Evolutionary conservation across 2,888 invertebrate species (phyloP).

Genomic region (Mythimna vitellina): DNA sequence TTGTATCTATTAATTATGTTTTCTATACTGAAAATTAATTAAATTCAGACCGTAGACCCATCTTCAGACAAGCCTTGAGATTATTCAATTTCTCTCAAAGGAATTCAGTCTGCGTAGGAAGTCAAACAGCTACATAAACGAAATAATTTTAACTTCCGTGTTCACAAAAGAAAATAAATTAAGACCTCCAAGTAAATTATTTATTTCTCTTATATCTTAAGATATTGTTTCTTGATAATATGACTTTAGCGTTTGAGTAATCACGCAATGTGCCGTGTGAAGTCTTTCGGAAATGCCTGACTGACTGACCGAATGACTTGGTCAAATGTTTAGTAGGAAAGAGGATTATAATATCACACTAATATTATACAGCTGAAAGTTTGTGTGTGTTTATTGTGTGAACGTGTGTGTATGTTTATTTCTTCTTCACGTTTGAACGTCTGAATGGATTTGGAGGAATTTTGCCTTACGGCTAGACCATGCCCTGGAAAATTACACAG

Average conservation of each 20-base stretch:
- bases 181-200: constrained; percentile 13
- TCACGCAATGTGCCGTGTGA: constrained; percentile 61
- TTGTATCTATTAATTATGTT: neutral
- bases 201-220: constrained; percentile 3
- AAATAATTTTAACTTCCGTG: constrained; percentile 10
- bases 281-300: constrained; percentile 32
- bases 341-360: constrained; percentile 4
- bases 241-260: constrained; percentile 45
- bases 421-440: too few relatives aligned
- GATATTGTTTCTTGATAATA: constrained; percentile 28
- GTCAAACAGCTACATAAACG: constrained; percentile 7
- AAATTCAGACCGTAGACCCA: neutral
- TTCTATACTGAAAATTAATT: constrained; percentile 26
- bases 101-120: constrained; percentile 22
- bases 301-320: constrained; percentile 28
- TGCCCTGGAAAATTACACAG: too few relatives aligned
- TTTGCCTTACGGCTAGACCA: too few relatives aligned
- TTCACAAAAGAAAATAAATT: constrained; percentile 5
- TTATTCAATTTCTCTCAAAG: constrained; percentile 8
- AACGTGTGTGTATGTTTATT: neutral
- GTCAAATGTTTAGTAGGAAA: neutral
- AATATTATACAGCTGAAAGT: too few relatives aligned
- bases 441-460: too few relatives aligned
- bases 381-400: too few relatives aligned
- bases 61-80: neutral